Percentiles rank a stretch among this genome's conserved stretches.
phyloP scores from a whole-genome alignment of 2,113 vertebrate species.

The Megaceryle torquata region DNA sequence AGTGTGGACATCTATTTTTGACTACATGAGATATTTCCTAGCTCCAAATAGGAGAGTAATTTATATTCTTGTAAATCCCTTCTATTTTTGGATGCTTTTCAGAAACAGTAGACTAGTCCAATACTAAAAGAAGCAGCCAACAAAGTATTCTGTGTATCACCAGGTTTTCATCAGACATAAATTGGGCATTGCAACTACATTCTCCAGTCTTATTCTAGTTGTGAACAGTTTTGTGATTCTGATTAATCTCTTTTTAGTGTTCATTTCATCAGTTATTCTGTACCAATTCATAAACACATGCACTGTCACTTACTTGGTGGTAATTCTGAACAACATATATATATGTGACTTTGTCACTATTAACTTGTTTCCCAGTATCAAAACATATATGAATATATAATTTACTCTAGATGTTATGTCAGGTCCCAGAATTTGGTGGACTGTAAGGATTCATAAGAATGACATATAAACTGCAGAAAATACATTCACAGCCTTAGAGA shows the following conservation, averaged over 20 bases:
- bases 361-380: background rate
- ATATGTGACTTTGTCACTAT: background rate
- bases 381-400: background rate
- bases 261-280: background rate
- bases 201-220: background rate
- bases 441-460: background rate
- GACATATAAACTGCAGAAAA: background rate
- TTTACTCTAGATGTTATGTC: background rate
- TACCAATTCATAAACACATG: background rate
- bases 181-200: background rate
- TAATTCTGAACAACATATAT: background rate
- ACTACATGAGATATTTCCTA: background rate
- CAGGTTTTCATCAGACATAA: slow-evolving; percentile 2
- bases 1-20: background rate
- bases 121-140: background rate
- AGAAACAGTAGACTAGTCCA: background rate
- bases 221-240: background rate
- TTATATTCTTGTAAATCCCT: background rate
- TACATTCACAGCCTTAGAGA: background rate
- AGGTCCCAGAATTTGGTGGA: background rate
- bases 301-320: background rate
- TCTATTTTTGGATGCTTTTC: background rate
- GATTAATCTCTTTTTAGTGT: background rate
- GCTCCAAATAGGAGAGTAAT: background rate
- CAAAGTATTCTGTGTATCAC: background rate